Base-by-base conservation (phyloP, 64 coral and sea anemone genomes). In the Montipora cactus region DNA sequence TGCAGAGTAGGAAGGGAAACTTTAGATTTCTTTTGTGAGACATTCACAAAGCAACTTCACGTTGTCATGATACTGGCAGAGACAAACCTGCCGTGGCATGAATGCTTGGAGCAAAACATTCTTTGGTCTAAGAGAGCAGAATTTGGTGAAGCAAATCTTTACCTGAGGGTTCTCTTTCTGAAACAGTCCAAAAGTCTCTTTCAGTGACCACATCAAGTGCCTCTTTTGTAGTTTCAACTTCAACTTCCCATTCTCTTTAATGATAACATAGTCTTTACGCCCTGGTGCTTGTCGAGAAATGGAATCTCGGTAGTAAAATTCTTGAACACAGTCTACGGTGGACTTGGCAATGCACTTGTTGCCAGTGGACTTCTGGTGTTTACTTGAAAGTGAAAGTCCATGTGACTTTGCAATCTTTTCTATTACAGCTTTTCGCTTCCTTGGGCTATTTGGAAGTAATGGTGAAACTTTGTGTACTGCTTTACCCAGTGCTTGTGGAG, bases 51-150 rank as follows among this genome's bases (percentile, higher is more conserved):
- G 87, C 69, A 62, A 19, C 68, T 94, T 94, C 55, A 94, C 23
- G 75, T 94, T 94, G 51, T 90, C 93, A 77, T 94, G 93, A 67
- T 94, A 78, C 79, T 76, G 79, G 37, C 93, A 94, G 68, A 95
- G 71, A 13, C 93, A 95, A 12, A 94, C 87, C 64, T 89, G 48
- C 69, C 80, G 44, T 76, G 87, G 87, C 50, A 84, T 94, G 16
- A 71, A n/a, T 66, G 93, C 75, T 51, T 83, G 69, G 16, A 90
- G 87, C 61, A 95, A 67, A 83, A 95, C 87, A 85, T 93, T 95
- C 51, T 57, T 53, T 95, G 93, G 93, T 22, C 92, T 48, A 47
- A 94, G 47, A 21, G 79, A 90, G 49, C 88, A 74, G 51, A 95
- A 95, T 84, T 87, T 91, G 62, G 82, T 95, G n/a, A 95, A 50